Percentiles rank a stretch among this genome's conserved stretches.
Evolutionary conservation across 1,140 invertebrate species (phyloP).

Genomic region (Leptoteleia sp.): DNA sequence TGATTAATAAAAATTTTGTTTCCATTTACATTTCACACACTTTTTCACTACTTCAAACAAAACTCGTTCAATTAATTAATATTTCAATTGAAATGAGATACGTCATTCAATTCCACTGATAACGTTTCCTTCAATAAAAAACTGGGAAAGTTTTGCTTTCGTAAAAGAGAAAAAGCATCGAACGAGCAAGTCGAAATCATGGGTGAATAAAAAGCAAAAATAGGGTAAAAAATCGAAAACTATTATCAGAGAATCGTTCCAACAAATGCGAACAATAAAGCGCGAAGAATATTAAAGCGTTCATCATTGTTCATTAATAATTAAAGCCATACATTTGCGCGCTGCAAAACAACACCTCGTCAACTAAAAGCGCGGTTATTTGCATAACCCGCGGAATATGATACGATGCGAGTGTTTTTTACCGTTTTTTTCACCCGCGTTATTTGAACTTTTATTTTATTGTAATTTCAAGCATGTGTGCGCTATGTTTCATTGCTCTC

Average conservation of each 20-base stretch:
- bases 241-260: conserved; percentile 14
- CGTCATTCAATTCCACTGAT: too few species aligned
- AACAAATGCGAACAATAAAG: conserved; percentile 26
- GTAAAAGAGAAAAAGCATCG: too few species aligned
- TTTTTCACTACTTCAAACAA: too few species aligned
- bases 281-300: conserved; percentile 43
- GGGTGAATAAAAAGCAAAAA: too few species aligned
- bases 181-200: too few species aligned
- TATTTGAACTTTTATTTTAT: conserved; percentile 44
- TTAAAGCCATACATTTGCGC: conserved; percentile 25
- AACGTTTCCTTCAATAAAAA: too few species aligned
- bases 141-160: too few species aligned
- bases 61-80: too few species aligned
- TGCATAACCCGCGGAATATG: conserved; percentile 33
- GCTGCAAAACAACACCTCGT: conserved; percentile 33
- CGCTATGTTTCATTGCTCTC: conserved; percentile 18
- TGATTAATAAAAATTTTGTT: too few species aligned
- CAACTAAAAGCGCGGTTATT: conserved; percentile 36
- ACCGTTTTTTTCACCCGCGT: conserved; percentile 5
- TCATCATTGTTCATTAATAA: conserved; percentile 43
- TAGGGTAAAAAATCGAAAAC: too few species aligned
- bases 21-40: too few species aligned
- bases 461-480: conserved; percentile 36
- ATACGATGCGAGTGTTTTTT: conserved; percentile 8
- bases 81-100: too few species aligned